A percentile compares a stretch with the other conserved stretches of the same genome.
phyloP scores from a whole-genome alignment of 2,797 vertebrate species.

The Scleropages formosus region DNA sequence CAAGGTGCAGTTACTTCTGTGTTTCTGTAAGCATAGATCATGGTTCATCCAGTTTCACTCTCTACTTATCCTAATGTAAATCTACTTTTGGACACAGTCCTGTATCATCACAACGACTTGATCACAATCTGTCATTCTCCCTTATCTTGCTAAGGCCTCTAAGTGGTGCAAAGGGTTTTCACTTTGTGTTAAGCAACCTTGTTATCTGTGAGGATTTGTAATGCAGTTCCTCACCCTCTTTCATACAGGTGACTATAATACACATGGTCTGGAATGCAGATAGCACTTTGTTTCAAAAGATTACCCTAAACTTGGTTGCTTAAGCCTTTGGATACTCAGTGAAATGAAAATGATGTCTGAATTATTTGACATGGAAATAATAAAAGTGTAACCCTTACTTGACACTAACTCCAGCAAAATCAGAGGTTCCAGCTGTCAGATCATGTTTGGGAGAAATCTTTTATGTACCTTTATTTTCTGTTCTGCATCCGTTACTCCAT shows the following conservation, averaged over 20 bases:
- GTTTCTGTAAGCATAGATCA: too few relatives aligned
- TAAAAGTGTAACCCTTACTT: conserved; percentile 66
- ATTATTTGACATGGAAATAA: conserved; percentile 73
- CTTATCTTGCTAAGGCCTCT: conserved; percentile 33
- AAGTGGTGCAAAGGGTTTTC: conserved; percentile 20
- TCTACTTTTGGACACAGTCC: background rate
- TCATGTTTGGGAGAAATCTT: conserved; percentile 66
- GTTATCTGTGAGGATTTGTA: conserved; percentile 65
- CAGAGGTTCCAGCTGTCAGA: conserved; percentile 66
- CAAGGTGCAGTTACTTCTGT: too few relatives aligned
- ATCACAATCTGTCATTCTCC: conserved; percentile 40
- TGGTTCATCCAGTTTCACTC: too few relatives aligned
- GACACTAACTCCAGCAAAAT: conserved; percentile 68
- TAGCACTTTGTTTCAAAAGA: conserved; percentile 62
- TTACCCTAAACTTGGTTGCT: conserved; percentile 63
- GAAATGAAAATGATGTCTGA: conserved; percentile 74
- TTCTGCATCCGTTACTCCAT: conserved; percentile 50
- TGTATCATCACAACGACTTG: conserved; percentile 51
- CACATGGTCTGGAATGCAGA: conserved; percentile 63
- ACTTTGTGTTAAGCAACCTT: conserved; percentile 56
- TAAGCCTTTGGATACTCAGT: conserved; percentile 53
- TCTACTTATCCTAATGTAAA: conserved; percentile 6
- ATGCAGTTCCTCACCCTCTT: conserved; percentile 62
- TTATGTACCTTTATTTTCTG: conserved; percentile 64
- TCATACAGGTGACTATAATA: conserved; percentile 53